A percentile compares a stretch with the other conserved stretches of the same genome.
These are phyloP conservation scores for Drosophila melanosoma DNA, from an alignment of 2,888 invertebrate genomes.

Conservation along the genomic window DNA sequence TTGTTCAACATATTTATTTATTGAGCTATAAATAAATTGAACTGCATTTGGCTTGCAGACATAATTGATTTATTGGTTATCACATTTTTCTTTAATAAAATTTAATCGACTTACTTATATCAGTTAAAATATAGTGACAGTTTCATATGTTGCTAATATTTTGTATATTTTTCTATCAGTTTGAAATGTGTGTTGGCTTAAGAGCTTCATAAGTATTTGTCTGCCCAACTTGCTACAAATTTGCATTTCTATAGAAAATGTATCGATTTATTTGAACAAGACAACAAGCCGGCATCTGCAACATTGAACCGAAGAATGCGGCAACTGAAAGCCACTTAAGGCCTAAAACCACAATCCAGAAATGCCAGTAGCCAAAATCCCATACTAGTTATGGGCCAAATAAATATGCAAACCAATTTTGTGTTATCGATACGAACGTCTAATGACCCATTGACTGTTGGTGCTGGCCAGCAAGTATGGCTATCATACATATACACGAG, in stretches of 20 bases:
- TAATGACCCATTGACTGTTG: slow-evolving; percentile 70
- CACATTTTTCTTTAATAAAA: neutral
- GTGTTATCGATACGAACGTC: slow-evolving; percentile 60
- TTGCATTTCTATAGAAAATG: slow-evolving; percentile 17
- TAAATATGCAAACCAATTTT: slow-evolving; percentile 66
- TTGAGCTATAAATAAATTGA: neutral
- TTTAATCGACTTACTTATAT: neutral
- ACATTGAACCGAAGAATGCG: slow-evolving; percentile 28
- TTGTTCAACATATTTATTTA: neutral
- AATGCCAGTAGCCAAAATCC: slow-evolving; percentile 41
- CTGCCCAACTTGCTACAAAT: slow-evolving; percentile 29
- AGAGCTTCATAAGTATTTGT: slow-evolving; percentile 11
- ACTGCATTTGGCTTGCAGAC: neutral
- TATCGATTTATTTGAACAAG: slow-evolving; percentile 29
- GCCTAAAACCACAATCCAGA: slow-evolving; percentile 41
- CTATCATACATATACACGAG: slow-evolving; percentile 10
- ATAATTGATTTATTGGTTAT: neutral
- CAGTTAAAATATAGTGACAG: neutral
- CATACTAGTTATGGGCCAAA: slow-evolving; percentile 40
- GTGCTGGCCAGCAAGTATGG: slow-evolving; percentile 18
- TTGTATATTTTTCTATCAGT: neutral
- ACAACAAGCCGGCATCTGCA: slow-evolving; percentile 25
- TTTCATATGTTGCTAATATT: neutral
- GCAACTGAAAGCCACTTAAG: slow-evolving; percentile 47
- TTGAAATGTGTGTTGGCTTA: slow-evolving; percentile 1